Base-by-base conservation (phyloP, 1,140 invertebrate species). In the Leptinotarsa undecemlineata region DNA sequence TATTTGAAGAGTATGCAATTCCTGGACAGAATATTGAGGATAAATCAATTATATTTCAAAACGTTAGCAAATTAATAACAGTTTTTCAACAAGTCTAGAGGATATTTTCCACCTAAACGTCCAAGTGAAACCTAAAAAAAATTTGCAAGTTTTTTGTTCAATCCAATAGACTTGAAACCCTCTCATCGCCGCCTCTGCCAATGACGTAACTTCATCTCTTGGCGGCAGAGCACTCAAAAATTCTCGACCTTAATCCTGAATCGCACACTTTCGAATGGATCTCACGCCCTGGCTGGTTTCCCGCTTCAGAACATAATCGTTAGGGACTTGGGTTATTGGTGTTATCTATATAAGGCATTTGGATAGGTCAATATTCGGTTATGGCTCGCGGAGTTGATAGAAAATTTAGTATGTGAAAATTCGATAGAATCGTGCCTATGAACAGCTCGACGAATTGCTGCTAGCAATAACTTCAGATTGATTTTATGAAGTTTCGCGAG, bases 241-340 rank as follows among this genome's bases (percentile, higher is more conserved):
- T 57, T 57, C 51, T 19, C n/a, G 51, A 57, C 51, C 51, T 57
- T 57, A 57, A 57, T 57, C 51, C 51, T 57, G 51, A 57, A 19
- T 57, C 51, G n/a, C 51, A 19, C 14, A 19, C n/a, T 57, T 57
- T 57, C n/a, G 15, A 42, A 19, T 57, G 51, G 51, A 17, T n/a
- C 15, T n/a, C 51, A 17, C 51, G 14, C 51, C n/a, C 51, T 17
- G 51, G n/a, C 51, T 57, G n/a, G 51, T 57, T 57, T 19, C n/a
- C 51, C 51, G 51, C 51, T 19, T 14, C 51, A 17, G 51, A 17
- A 57, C 51, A 57, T 17, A 57, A 19, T 57, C 51, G 51, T 57
- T 57, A 19, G 51, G 51, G 51, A 57, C n/a, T 57, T n/a, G 51
- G 51, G 51, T 4, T 57, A 4, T 15, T 4, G 51, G 15, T 19